Percentiles rank a stretch among this genome's conserved stretches.
Conservation (phyloP, 2,797 vertebrate genomes). For the Parambassis ranga region DNA sequence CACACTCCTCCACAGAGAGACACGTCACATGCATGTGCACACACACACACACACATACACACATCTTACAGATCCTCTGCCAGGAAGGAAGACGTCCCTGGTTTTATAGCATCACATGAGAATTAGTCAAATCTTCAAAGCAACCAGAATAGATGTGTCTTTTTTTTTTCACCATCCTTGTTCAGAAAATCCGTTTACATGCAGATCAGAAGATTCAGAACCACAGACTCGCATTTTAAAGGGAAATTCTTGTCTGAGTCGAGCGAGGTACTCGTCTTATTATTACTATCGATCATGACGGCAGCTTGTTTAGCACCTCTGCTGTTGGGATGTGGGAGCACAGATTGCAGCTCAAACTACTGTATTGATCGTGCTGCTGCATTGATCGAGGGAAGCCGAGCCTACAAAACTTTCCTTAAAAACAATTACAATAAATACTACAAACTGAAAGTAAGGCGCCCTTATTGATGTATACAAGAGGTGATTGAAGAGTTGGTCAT, state of each 20-base stretch:
- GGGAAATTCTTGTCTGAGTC: neutral
- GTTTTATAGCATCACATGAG: neutral
- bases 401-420: neutral
- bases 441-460: no score
- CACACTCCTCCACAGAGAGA: slow-evolving; percentile 26
- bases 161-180: neutral
- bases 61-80: slow-evolving; percentile 3
- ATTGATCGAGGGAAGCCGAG: neutral
- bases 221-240: neutral
- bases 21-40: slow-evolving; percentile 49
- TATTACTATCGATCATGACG: slow-evolving; percentile 15
- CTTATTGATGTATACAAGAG: no score
- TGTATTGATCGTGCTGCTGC: neutral
- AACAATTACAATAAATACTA: neutral
- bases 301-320: neutral
- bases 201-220: neutral
- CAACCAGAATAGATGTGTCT: no score
- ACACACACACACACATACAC: no score
- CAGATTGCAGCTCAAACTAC: neutral
- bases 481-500: no score
- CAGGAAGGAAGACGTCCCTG: neutral
- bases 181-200: neutral
- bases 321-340: neutral
- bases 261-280: neutral
- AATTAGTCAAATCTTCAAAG: neutral